Conservation (phyloP, 2,888 invertebrate genomes). For the Melanargia galathea region DNA sequence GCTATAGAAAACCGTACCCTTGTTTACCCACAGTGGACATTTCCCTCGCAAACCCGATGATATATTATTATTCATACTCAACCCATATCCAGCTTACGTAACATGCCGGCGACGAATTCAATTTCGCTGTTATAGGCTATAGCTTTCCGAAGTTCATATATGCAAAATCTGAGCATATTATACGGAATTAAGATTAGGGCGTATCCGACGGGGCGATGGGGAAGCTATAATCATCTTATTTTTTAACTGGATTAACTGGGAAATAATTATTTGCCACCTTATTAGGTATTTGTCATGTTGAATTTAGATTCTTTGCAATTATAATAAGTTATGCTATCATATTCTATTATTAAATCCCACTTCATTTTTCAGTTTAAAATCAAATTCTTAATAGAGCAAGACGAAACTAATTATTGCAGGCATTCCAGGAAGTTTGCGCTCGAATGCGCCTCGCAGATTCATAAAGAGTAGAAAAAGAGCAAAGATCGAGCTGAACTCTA, state of each 20-base stretch:
- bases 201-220: neutral
- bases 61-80: constrained; percentile 18
- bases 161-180: constrained; percentile 6
- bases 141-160: constrained; percentile 25
- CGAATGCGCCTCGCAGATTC: constrained; percentile 8
- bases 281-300: no score
- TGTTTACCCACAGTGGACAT: constrained; percentile 11
- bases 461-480: neutral
- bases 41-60: constrained; percentile 8
- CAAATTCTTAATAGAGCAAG: neutral
- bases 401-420: constrained; percentile 12
- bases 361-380: neutral
- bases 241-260: neutral
- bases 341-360: no score
- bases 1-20: constrained; percentile 14
- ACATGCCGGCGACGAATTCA: constrained; percentile 39
- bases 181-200: constrained; percentile 16
- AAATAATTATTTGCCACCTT: neutral
- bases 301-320: neutral
- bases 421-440: neutral
- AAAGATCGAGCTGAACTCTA: constrained; percentile 16
- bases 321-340: no score
- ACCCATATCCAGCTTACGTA: constrained; percentile 33
- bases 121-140: constrained; percentile 13
- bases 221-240: neutral